Conservation (phyloP, 2,797 vertebrate genomes). For the Chaunax sp. region DNA sequence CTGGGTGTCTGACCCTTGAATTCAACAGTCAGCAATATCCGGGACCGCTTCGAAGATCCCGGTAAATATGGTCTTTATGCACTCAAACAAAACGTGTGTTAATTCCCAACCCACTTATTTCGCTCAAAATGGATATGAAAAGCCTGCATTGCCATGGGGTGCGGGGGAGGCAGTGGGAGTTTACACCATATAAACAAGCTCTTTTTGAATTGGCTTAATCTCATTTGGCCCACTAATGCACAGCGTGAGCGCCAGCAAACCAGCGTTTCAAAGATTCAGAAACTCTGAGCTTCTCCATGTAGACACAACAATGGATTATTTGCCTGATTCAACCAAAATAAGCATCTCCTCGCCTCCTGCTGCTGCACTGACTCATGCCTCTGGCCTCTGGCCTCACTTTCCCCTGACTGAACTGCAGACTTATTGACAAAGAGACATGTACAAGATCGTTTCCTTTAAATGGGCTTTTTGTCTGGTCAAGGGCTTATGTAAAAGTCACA, state of each 20-base stretch:
- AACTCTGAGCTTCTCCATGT: slow-evolving; percentile 20
- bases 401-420: slow-evolving; percentile 33
- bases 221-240: slow-evolving; percentile 63
- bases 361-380: slow-evolving; percentile 18
- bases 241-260: slow-evolving; percentile 34
- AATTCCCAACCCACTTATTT: slow-evolving; percentile 37
- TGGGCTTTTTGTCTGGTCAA: slow-evolving; percentile 22
- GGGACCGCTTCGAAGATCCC: neutral
- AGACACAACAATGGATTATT: slow-evolving; percentile 28
- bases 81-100: slow-evolving; percentile 30
- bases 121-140: slow-evolving; percentile 45
- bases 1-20: neutral
- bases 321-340: slow-evolving; percentile 27
- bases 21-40: neutral
- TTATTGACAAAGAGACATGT: slow-evolving; percentile 32
- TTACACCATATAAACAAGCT: slow-evolving; percentile 60
- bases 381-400: slow-evolving; percentile 20
- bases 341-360: slow-evolving; percentile 12
- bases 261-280: slow-evolving; percentile 40
- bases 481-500: slow-evolving; percentile 38
- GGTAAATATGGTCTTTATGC: slow-evolving; percentile 20
- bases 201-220: slow-evolving; percentile 66
- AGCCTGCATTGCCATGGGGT: slow-evolving; percentile 30
- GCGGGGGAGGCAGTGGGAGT: slow-evolving; percentile 52
- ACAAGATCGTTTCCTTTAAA: slow-evolving; percentile 25